Conservation (phyloP, 2,888 invertebrate genomes). For the Hetaerina titia region DNA sequence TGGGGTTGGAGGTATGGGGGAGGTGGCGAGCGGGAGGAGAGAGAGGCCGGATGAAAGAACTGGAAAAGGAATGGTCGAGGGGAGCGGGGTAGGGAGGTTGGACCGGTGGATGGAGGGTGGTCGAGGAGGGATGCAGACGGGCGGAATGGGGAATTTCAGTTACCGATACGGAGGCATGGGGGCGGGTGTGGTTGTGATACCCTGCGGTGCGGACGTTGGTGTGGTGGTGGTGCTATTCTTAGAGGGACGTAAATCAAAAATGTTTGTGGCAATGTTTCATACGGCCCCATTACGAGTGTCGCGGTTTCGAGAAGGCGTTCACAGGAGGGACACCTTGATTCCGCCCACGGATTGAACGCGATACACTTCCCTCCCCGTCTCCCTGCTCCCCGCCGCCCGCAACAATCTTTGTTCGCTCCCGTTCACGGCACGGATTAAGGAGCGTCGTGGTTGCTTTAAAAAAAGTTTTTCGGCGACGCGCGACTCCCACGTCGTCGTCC, state of each 20-base stretch:
- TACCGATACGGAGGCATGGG: not conserved
- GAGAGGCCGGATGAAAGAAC: not conserved
- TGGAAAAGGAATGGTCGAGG: constrained; percentile 8
- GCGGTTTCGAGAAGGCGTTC: constrained; percentile 16
- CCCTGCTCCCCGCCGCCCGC: not conserved
- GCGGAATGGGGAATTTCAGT: not conserved
- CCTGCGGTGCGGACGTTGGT: not conserved
- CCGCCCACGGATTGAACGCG: not conserved
- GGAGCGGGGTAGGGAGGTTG: not conserved
- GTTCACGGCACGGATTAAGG: too few species aligned
- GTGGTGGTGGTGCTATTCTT: constrained; percentile 40
- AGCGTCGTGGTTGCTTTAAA: too few species aligned
- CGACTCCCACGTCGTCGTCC: too few species aligned
- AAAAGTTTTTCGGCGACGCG: too few species aligned
- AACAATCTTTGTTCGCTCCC: too few species aligned
- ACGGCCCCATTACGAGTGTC: not conserved
- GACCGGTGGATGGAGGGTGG: not conserved
- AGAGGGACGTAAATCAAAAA: constrained; percentile 51
- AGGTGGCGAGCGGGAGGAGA: not conserved
- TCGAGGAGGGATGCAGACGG: not conserved
- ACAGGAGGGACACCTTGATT: not conserved
- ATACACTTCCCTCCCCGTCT: not conserved
- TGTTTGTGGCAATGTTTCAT: constrained; percentile 51
- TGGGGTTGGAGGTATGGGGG: not conserved
- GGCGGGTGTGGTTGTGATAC: not conserved